Conservation (phyloP, 2,888 invertebrate species). For the Apeira syringaria region DNA sequence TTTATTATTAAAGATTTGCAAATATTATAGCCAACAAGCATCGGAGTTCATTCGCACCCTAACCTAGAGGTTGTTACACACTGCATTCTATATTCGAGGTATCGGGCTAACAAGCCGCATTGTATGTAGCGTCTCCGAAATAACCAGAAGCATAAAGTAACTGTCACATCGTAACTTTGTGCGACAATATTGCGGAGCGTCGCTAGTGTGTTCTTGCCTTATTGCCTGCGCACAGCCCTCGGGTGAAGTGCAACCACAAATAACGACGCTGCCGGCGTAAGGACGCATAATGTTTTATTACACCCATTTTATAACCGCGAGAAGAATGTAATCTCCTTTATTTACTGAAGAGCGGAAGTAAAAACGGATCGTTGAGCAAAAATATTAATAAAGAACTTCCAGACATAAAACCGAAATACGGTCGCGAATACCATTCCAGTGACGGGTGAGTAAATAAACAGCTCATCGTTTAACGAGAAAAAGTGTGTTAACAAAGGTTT, state of each 20-base stretch:
- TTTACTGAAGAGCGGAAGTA: conserved; percentile 60
- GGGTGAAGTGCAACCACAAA: conserved; percentile 68
- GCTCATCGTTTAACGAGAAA: background rate
- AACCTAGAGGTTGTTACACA: conserved; percentile 46
- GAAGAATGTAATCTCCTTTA: conserved; percentile 73
- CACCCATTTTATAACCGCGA: conserved; percentile 67
- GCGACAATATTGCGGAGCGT: conserved; percentile 46
- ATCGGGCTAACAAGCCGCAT: conserved; percentile 41
- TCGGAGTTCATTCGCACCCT: conserved; percentile 50
- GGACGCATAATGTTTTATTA: conserved; percentile 76
- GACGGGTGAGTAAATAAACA: conserved; percentile 12
- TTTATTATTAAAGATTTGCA: conserved; percentile 72
- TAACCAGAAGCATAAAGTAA: conserved; percentile 54
- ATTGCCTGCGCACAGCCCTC: conserved; percentile 50
- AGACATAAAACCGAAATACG: conserved; percentile 30
- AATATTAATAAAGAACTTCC: conserved; percentile 47
- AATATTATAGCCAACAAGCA: conserved; percentile 51
- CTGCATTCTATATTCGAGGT: conserved; percentile 33
- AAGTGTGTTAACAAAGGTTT: background rate
- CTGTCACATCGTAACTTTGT: conserved; percentile 48
- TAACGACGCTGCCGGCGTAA: conserved; percentile 49
- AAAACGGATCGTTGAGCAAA: conserved; percentile 55
- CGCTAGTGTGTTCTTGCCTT: conserved; percentile 53
- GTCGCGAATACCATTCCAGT: conserved; percentile 26
- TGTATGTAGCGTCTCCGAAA: conserved; percentile 36